These are phyloP conservation scores for Cygnus olor DNA, from an alignment of 2,797 vertebrate species.

Conservation along the genomic window DNA sequence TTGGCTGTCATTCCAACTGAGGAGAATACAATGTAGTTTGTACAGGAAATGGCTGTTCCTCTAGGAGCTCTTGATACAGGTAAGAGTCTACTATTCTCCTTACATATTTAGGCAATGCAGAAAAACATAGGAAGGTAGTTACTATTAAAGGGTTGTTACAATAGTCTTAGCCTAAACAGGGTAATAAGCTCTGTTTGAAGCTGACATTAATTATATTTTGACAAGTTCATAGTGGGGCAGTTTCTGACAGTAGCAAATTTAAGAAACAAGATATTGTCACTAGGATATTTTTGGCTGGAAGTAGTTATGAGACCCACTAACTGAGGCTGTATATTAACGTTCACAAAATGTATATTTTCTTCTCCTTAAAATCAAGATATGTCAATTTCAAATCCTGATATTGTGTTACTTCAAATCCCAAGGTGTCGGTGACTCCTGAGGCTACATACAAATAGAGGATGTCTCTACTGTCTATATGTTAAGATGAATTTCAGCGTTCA, in stretches of 20 bases:
- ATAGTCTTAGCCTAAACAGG: not conserved
- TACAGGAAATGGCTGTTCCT: not conserved
- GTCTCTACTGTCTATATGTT: not conserved
- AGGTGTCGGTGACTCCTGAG: not conserved
- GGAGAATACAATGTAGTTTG: not conserved
- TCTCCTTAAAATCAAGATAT: not conserved
- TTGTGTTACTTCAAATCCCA: not conserved
- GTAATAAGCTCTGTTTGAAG: not conserved
- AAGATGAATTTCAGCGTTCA: not conserved
- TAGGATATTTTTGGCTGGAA: not conserved
- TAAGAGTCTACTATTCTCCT: not conserved
- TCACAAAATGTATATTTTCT: not conserved
- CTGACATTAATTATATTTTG: not conserved
- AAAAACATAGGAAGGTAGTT: not conserved
- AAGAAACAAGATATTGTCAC: not conserved
- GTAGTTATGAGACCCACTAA: not conserved
- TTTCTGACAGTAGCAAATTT: not conserved
- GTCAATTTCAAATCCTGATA: not conserved
- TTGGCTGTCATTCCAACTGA: not conserved
- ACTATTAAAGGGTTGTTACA: not conserved
- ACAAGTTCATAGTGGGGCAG: not conserved
- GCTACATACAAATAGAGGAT: not conserved
- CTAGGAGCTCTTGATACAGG: not conserved
- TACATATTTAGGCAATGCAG: not conserved
- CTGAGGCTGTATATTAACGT: not conserved